A percentile compares a stretch with the other conserved stretches of the same genome.
These are phyloP conservation scores for Heterodera schachtii DNA, from an alignment of 1,140 invertebrate species.

Conservation along the genomic window DNA sequence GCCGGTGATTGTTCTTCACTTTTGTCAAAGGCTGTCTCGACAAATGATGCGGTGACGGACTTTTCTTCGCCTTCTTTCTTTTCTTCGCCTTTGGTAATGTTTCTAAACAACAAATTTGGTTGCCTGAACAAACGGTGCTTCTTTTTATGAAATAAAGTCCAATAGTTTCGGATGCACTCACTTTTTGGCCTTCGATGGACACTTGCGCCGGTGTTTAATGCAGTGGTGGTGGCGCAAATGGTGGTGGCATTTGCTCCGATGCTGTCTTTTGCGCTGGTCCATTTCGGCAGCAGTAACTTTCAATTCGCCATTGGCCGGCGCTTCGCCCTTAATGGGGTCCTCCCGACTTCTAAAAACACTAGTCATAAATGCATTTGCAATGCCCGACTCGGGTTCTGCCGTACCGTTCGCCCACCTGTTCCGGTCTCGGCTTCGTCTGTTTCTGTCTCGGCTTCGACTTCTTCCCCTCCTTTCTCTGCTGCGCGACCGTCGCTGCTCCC, in stretches of 20 bases:
- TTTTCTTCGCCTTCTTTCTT: neutral
- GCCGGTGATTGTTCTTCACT: neutral
- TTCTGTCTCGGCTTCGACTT: slow-evolving; percentile 31
- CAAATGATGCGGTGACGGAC: neutral
- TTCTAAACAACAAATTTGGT: neutral
- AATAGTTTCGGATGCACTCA: no score
- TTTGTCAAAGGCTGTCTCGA: neutral
- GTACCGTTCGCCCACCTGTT: slow-evolving; percentile 20
- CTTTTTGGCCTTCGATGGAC: slow-evolving; percentile 60
- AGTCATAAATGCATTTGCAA: neutral
- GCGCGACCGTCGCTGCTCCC: slow-evolving; percentile 21
- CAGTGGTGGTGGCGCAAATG: slow-evolving; percentile 64
- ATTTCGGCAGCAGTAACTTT: slow-evolving; percentile 14
- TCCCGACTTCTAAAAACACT: slow-evolving; percentile 26
- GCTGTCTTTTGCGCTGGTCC: slow-evolving; percentile 21
- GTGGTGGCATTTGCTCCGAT: slow-evolving; percentile 50
- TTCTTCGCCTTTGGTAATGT: neutral
- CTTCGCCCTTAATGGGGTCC: neutral
- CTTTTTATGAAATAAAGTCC: no score
- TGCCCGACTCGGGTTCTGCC: neutral
- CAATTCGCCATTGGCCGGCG: slow-evolving; percentile 7
- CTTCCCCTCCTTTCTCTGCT: slow-evolving; percentile 27
- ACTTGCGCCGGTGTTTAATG: slow-evolving; percentile 55
- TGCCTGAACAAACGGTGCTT: neutral
- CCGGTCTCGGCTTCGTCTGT: slow-evolving; percentile 22